Conservation (phyloP, 23 tunicate species). For the Oikopleura dioica region DNA sequence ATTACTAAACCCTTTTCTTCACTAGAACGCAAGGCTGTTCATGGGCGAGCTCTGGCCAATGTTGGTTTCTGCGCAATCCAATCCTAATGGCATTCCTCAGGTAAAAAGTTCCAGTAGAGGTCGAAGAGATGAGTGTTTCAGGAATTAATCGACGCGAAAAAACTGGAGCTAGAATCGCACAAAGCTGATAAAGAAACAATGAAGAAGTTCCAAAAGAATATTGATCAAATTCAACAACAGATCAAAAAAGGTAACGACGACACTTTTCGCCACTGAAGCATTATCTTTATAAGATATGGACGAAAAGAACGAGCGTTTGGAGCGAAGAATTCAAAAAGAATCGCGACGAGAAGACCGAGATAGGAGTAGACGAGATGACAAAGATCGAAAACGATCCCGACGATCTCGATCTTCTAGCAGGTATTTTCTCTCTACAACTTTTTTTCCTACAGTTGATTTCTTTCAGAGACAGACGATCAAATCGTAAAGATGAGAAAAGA, state of each 20-base stretch:
- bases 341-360: too few relatives aligned
- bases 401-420: too few relatives aligned
- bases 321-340: too few relatives aligned
- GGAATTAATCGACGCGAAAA: neutral
- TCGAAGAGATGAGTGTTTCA: too few relatives aligned
- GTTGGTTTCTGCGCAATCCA: constrained; percentile 51
- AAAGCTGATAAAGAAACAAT: neutral
- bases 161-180: neutral
- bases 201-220: neutral
- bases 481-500: too few relatives aligned
- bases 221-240: neutral
- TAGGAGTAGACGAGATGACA: too few relatives aligned
- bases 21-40: constrained; percentile 44
- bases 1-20: too few relatives aligned
- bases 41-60: constrained; percentile 71
- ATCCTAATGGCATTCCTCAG: constrained; percentile 55
- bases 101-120: too few relatives aligned
- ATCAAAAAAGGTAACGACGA: neutral
- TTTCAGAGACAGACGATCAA: too few relatives aligned
- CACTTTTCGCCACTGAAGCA: neutral
- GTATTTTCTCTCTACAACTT: too few relatives aligned
- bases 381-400: too few relatives aligned
- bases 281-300: neutral
- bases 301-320: neutral
- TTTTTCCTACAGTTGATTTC: too few relatives aligned